Evolutionary conservation across 2,888 invertebrate species (phyloP).

Genomic region (Eupithecia dodoneata): DNA sequence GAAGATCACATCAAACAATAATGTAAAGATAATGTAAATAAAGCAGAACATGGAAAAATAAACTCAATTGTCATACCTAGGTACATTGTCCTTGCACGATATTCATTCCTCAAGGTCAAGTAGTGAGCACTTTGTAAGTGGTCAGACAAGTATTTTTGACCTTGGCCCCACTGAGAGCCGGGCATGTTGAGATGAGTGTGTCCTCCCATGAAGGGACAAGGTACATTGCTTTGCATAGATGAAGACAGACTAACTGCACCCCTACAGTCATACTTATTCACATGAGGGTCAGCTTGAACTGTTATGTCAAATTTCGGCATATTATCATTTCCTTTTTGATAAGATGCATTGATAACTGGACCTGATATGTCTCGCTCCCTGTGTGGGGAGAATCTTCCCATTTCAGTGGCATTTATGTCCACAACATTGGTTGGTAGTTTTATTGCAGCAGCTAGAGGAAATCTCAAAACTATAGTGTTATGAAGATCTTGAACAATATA

Average conservation of each 20-base stretch:
- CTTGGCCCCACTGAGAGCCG: constrained; percentile 88
- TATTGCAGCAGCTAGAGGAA: constrained; percentile 80
- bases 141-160: constrained; percentile 87
- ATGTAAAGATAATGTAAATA: background rate
- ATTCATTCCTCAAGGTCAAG: constrained; percentile 81
- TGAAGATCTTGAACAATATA: constrained; percentile 72
- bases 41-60: background rate
- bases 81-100: constrained; percentile 58
- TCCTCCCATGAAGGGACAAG: constrained; percentile 86
- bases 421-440: constrained; percentile 86
- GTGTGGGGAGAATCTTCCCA: constrained; percentile 86
- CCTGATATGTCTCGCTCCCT: constrained; percentile 86
- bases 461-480: constrained; percentile 73
- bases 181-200: constrained; percentile 90
- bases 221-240: constrained; percentile 90
- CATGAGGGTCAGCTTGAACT: constrained; percentile 81
- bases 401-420: constrained; percentile 86
- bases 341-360: constrained; percentile 82
- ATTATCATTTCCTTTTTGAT: constrained; percentile 56
- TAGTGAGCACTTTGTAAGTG: constrained; percentile 88
- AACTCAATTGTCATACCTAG: constrained; percentile 64
- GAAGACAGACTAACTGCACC: constrained; percentile 87
- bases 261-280: constrained; percentile 87
- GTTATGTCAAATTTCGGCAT: constrained; percentile 65
- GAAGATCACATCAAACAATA: background rate